phyloP scores from a whole-genome alignment of 2,888 invertebrate genomes.

The Lottia scabra region DNA sequence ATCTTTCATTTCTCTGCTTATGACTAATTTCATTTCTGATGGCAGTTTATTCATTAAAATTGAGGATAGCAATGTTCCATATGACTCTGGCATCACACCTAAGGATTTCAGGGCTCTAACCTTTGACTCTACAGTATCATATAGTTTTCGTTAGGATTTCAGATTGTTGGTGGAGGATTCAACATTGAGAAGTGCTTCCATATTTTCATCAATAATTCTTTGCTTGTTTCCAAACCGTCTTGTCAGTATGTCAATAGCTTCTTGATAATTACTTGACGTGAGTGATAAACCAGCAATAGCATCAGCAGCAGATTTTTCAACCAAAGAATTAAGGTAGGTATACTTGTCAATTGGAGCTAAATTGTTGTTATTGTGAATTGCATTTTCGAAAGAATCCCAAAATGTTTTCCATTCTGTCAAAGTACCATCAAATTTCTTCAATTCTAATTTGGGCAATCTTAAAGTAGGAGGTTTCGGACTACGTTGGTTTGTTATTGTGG shows the following conservation, averaged over 20 bases:
- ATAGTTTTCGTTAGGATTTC: background rate
- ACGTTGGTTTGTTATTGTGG: too few species aligned
- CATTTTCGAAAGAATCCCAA: background rate
- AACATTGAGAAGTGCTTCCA: background rate
- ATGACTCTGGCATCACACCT: background rate
- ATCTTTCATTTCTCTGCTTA: background rate
- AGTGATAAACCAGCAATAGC: background rate
- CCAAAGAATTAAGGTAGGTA: background rate
- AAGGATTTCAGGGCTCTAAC: background rate
- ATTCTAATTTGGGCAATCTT: background rate
- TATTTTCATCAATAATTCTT: background rate
- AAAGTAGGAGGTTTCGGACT: background rate
- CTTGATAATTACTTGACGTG: background rate
- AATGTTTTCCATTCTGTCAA: background rate
- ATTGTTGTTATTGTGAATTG: background rate
- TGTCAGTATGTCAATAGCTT: background rate
- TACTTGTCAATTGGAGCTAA: background rate
- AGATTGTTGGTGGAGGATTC: background rate
- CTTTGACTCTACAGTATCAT: background rate
- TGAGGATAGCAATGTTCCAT: background rate
- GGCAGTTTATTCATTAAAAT: background rate
- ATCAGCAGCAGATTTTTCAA: background rate
- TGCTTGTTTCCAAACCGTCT: background rate
- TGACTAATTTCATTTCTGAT: background rate
- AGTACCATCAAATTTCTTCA: background rate